Evolutionary conservation across 2,113 vertebrate species (phyloP), one percentile per base, ranked within the genome.

Genomic region (Edolisoma coerulescens): DNA sequence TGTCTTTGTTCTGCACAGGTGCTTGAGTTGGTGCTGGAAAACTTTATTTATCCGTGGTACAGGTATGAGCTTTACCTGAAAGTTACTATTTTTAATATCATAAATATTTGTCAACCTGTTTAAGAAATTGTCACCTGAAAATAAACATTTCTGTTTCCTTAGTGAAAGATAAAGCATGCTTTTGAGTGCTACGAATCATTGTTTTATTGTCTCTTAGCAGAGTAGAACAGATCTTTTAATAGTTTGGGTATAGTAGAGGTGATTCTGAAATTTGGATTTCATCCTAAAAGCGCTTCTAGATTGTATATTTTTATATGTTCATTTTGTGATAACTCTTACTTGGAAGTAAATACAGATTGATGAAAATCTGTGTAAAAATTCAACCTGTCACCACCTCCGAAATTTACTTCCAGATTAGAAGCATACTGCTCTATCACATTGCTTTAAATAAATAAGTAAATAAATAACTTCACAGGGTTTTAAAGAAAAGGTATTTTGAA

Each of bases 41-140:
- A 99, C 96, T 99, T 99, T 84, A 98, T 99, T 95, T 99, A 99
- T 95, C 99, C 99, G 1, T 99, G 99, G 99, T 99, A 99, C 98
- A 99, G 99, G 99, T 99, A 98, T 8, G 98, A 84, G 35, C 75
- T 95, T 94, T 73, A 56, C 37, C 18, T 89, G 59, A 83, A 65
- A 45, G 35, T 59, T 92, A 35, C 37, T 80, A 11, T 7, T 78
- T 64, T 56, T 28, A 68, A 26, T 87, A 35, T 57, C 20, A 11
- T 61, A 53, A 49, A 16, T 82, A 22, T 27, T 59, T 35, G 6
- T 63, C 11, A 69, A 30, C 54, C 15, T 56, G 16, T 61, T 67
- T 37, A 60, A 82, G 52, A 87, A 76, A 41, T n/a, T 68, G 49
- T 45, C 8, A 19, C 16, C 30, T 70, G 32, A 50, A 91, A 88